A percentile compares a stretch with the other conserved stretches of the same genome.
phyloP scores from a whole-genome alignment of 2,113 vertebrate genomes.

The Proterorhinus semilunaris region DNA sequence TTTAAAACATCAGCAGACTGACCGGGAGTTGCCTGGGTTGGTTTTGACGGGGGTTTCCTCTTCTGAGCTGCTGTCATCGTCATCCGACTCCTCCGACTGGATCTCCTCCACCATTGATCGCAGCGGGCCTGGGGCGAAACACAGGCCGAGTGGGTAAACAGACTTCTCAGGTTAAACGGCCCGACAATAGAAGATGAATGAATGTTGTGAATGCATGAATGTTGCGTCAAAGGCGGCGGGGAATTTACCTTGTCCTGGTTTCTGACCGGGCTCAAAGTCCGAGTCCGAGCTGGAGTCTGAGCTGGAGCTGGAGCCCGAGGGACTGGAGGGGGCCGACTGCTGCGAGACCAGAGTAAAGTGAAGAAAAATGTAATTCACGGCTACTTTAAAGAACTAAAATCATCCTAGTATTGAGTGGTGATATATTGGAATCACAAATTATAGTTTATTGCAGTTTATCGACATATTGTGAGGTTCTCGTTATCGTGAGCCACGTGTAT shows the following conservation, averaged over 20 bases:
- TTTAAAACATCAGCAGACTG: slow-evolving; percentile 36
- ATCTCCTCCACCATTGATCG: slow-evolving; percentile 97
- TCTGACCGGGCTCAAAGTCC: slow-evolving; percentile 94
- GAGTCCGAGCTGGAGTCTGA: slow-evolving; percentile 97
- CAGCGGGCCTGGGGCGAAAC: slow-evolving; percentile 79
- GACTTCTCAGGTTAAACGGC: not conserved
- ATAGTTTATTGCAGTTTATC: too few species aligned
- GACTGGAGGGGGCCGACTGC: slow-evolving; percentile 91
- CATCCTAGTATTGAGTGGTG: too few species aligned
- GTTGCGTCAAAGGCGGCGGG: not conserved
- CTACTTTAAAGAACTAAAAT: too few species aligned
- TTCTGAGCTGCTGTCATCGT: slow-evolving; percentile 93
- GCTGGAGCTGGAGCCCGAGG: slow-evolving; percentile 93
- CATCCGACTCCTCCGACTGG: slow-evolving; percentile 93
- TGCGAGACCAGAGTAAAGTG: slow-evolving; percentile 42
- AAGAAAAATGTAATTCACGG: too few species aligned
- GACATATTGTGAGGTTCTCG: too few species aligned
- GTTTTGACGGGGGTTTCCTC: slow-evolving; percentile 87
- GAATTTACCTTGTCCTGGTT: slow-evolving; percentile 91
- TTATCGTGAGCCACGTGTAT: too few species aligned
- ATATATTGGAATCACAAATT: too few species aligned
- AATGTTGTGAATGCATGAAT: too few species aligned
- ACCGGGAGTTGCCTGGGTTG: slow-evolving; percentile 90
- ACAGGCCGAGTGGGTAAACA: not conserved
- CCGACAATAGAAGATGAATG: not conserved